Evolutionary conservation across 1,140 invertebrate species (phyloP).

Genomic region (Sitophilus oryzae): DNA sequence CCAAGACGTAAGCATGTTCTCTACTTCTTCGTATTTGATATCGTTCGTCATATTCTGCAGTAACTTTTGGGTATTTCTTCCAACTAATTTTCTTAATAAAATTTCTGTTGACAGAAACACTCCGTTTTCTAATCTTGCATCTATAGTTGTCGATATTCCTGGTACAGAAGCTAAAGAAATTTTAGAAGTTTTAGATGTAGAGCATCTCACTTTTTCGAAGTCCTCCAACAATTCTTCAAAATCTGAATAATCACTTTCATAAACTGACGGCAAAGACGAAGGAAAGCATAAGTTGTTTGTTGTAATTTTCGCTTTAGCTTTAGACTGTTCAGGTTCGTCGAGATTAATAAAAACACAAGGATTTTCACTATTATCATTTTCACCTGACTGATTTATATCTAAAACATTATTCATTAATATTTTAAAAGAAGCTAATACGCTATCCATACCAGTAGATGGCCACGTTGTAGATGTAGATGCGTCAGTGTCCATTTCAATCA

Average conservation of each 20-base stretch:
- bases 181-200: conserved; percentile 23
- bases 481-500: conserved; percentile 33
- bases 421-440: too few relatives aligned
- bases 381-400: not conserved
- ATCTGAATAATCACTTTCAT: conserved; percentile 69
- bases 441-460: conserved; percentile 25
- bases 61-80: conserved; percentile 53
- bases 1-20: conserved; percentile 44
- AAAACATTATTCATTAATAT: too few relatives aligned
- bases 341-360: not conserved
- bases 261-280: conserved; percentile 51
- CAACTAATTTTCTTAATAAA: conserved; percentile 59
- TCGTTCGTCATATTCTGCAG: conserved; percentile 47
- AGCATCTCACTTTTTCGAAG: conserved; percentile 46
- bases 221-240: conserved; percentile 64
- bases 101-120: conserved; percentile 68
- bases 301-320: conserved; percentile 12
- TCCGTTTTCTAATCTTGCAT: conserved; percentile 70
- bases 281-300: conserved; percentile 38
- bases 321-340: not conserved
- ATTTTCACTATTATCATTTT: not conserved
- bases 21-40: conserved; percentile 28
- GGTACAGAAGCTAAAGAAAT: conserved; percentile 13
- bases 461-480: conserved; percentile 33
- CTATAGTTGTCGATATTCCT: conserved; percentile 62